phyloP scores from a whole-genome alignment of 1,140 invertebrate genomes.

The Gyrodactylus salaris region DNA sequence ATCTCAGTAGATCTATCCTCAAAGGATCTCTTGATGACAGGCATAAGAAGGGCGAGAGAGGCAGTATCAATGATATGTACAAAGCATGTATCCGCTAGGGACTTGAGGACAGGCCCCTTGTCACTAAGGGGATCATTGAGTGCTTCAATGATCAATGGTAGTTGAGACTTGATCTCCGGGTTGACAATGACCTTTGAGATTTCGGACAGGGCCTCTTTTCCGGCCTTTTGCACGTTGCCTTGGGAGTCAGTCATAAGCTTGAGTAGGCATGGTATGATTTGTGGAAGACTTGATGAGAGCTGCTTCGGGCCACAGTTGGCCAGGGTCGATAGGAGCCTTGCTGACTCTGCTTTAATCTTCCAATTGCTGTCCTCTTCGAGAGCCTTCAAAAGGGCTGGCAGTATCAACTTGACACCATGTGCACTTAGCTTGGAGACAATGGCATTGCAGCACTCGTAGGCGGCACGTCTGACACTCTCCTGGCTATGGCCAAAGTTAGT shows the following conservation, averaged over 20 bases:
- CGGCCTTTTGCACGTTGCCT: slow-evolving; percentile 78
- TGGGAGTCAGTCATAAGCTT: slow-evolving; percentile 88
- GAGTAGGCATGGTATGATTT: slow-evolving; percentile 85
- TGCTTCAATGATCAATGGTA: slow-evolving; percentile 54
- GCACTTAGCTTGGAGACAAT: slow-evolving; percentile 81
- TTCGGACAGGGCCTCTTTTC: slow-evolving; percentile 60
- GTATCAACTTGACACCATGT: slow-evolving; percentile 75
- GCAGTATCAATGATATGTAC: slow-evolving; percentile 97
- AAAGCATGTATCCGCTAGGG: slow-evolving; percentile 74
- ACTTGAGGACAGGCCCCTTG: slow-evolving; percentile 57
- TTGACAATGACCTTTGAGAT: slow-evolving; percentile 90
- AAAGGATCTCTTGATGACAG: slow-evolving; percentile 77
- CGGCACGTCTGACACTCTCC: slow-evolving; percentile 33
- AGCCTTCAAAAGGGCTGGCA: slow-evolving; percentile 52
- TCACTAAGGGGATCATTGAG: slow-evolving; percentile 81
- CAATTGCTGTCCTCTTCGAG: slow-evolving; percentile 71
- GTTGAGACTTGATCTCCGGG: slow-evolving; percentile 84
- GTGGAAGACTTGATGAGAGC: slow-evolving; percentile 73
- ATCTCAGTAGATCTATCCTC: slow-evolving; percentile 83
- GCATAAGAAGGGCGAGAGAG: slow-evolving; percentile 89
- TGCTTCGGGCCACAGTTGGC: slow-evolving; percentile 93
- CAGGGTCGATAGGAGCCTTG: slow-evolving; percentile 58
- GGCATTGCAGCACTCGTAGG: slow-evolving; percentile 37
- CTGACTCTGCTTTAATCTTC: slow-evolving; percentile 82
- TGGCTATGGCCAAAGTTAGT: slow-evolving; percentile 75